These are phyloP conservation scores for Rhagonycha lutea DNA, from an alignment of 2,888 invertebrate genomes.

Conservation along the genomic window DNA sequence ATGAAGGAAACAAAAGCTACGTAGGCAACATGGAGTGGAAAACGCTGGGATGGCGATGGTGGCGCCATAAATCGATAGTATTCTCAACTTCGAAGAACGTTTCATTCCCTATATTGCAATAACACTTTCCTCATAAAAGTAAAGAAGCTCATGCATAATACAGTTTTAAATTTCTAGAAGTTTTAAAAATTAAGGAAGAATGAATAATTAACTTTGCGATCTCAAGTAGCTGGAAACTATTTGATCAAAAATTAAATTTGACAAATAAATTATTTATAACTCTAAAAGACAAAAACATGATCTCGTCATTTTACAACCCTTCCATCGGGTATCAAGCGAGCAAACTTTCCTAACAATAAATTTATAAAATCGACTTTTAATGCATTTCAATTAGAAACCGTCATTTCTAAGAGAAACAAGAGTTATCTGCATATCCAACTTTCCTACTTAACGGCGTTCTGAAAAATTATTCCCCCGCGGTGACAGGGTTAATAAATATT, in stretches of 20 bases:
- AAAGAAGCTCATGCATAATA: constrained; percentile 9
- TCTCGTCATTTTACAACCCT: not conserved
- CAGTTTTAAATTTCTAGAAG: not conserved
- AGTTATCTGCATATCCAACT: not conserved
- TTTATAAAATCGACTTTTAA: not conserved
- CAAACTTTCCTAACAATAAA: not conserved
- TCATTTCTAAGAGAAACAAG: not conserved
- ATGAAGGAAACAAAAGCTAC: constrained; percentile 6
- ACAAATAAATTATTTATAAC: not conserved
- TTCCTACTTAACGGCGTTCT: not conserved
- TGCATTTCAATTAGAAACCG: not conserved
- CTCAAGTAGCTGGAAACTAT: not conserved
- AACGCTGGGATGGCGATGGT: constrained; percentile 32
- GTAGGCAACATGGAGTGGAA: constrained; percentile 33
- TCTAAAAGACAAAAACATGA: not conserved
- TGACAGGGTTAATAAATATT: not conserved
- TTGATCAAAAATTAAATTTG: not conserved
- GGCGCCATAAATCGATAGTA: constrained; percentile 37
- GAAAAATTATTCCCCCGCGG: not conserved
- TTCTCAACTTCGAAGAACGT: constrained; percentile 31
- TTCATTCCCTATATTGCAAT: constrained; percentile 14
- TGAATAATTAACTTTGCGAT: not conserved
- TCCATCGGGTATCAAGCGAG: not conserved
- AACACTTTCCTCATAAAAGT: constrained; percentile 12
- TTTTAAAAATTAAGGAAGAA: not conserved